phyloP scores from a whole-genome alignment of 2,113 vertebrate species.

The Aptenodytes forsteri region DNA sequence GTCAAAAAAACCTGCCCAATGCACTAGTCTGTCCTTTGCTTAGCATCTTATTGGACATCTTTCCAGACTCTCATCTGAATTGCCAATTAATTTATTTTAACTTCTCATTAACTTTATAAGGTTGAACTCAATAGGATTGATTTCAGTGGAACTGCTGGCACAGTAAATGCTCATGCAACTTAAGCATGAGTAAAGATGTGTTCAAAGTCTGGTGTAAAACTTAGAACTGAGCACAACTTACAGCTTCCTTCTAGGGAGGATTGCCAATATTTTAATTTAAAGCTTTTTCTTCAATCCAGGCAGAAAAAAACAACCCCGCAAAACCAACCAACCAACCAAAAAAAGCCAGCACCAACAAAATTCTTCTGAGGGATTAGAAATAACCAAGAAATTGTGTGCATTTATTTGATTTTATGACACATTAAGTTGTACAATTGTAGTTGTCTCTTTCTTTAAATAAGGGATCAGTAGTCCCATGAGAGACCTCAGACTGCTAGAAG shows the following conservation, averaged over 20 bases:
- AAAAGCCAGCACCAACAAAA: not conserved
- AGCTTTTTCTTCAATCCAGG: not conserved
- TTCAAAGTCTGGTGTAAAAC: not conserved
- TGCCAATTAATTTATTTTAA: not conserved
- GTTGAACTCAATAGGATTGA: not conserved
- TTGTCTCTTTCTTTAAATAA: not conserved
- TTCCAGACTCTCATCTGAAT: not conserved
- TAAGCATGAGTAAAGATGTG: not conserved
- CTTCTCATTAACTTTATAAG: not conserved
- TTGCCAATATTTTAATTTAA: not conserved
- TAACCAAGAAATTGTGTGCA: not conserved
- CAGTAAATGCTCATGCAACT: not conserved
- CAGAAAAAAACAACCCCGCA: not conserved
- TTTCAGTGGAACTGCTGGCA: not conserved
- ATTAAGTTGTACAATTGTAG: not conserved
- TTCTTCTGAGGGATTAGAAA: not conserved
- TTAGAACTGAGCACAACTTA: not conserved
- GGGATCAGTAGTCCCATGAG: accelerated
- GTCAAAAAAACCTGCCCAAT: not conserved
- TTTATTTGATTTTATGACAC: not conserved
- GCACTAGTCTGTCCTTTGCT: not conserved
- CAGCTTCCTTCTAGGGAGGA: not conserved
- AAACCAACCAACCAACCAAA: not conserved
- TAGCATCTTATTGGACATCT: not conserved
- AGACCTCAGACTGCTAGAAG: not conserved